Base-by-base conservation (phyloP, 2,888 invertebrate species). In the Pecten maximus region DNA sequence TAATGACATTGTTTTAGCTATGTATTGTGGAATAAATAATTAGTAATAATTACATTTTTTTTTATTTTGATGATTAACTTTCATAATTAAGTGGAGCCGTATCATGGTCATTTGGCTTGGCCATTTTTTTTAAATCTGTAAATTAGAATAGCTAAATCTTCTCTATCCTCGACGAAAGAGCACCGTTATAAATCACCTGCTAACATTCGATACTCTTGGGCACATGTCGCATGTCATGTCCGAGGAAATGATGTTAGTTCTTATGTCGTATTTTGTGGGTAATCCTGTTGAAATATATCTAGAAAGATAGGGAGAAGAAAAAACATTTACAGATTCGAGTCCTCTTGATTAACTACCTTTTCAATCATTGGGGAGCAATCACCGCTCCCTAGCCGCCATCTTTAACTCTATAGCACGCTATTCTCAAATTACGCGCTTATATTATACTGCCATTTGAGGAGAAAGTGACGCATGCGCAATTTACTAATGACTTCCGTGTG, bases 391-490 rank as follows among this genome's bases (percentile, higher is more conserved):
- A 35, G 35, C 12, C 35, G 12, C 35, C 35, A 2, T 60, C n/a
- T n/a, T 35, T 35, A 35, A 74, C 15, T 28, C 35, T 23, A 74
- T 35, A 28, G 35, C 74, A 74, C 74, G 74, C 74, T 23, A 28
- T 74, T 74, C 74, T 74, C 74, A 74, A 74, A 74, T 74, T 35
- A 74, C 74, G 74, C 74, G 74, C 74, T 54, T 74, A 74, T 35
- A 2, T 35, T 28, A 74, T 28, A 35, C 74, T 10, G 74, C 74
- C 74, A 74, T 35, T 74, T 28, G 23, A 74, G 28, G 35, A 0
- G 74, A 35, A 23, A 74, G 10, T 35, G 74, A 74, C 74, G 74
- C 74, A 74, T 74, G 74, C 74, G 74, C 74, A 74, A 35, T 74
- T 23, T 35, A 15, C 74, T 74, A 74, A 74, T 74, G 74, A 74